These are phyloP conservation scores for Chelonoidis abingdonii DNA, from an alignment of 2,113 vertebrate genomes.

Conservation along the genomic window DNA sequence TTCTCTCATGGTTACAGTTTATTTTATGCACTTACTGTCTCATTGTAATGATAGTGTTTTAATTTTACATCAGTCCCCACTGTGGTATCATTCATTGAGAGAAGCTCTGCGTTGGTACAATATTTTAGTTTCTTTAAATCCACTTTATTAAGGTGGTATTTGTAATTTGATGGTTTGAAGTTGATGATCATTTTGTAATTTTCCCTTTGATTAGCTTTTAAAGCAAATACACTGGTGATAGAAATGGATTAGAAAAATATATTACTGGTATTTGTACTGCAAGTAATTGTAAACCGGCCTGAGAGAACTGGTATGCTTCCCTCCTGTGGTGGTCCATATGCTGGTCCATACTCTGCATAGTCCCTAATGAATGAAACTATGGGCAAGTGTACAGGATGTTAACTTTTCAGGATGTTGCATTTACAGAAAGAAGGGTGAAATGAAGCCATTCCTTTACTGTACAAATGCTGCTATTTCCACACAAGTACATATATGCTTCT, in stretches of 20 bases:
- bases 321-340: background rate
- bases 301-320: background rate
- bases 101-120: background rate
- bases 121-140: background rate
- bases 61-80: background rate
- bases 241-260: background rate
- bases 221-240: background rate
- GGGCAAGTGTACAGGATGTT: conserved; percentile 22
- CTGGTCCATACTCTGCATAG: background rate
- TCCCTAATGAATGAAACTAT: background rate
- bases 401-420: background rate
- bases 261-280: background rate
- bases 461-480: background rate
- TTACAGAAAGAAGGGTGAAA: background rate
- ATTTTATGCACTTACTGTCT: background rate
- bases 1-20: background rate
- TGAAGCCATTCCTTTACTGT: background rate
- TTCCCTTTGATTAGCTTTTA: background rate
- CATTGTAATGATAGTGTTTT: background rate
- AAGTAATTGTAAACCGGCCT: background rate
- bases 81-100: background rate
- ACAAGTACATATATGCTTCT: background rate
- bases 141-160: background rate
- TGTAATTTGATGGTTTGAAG: background rate
- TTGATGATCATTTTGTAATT: background rate